Conservation (phyloP, 2,797 vertebrate genomes). For the Dryobates pubescens region DNA sequence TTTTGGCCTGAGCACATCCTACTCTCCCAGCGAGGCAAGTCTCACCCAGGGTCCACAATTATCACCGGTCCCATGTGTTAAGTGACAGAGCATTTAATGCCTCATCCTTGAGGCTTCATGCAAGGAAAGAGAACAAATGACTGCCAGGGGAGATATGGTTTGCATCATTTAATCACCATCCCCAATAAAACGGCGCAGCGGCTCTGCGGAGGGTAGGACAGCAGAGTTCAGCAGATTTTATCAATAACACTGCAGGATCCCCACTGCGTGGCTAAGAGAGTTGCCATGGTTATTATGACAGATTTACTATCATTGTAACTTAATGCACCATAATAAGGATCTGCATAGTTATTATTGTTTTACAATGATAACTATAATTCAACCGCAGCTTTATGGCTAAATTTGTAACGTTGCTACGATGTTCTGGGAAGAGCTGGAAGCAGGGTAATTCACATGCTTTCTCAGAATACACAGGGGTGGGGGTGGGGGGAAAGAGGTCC, state of each 20-base stretch:
- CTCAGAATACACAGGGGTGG: conserved; percentile 30
- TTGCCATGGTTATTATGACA: conserved; percentile 64
- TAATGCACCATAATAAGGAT: conserved; percentile 64
- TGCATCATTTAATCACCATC: conserved; percentile 67
- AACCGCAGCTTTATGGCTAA: conserved; percentile 62
- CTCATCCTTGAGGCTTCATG: background rate
- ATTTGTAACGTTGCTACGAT: conserved; percentile 51
- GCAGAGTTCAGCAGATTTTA: conserved; percentile 67
- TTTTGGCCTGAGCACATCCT: background rate
- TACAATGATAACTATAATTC: conserved; percentile 66
- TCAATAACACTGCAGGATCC: conserved; percentile 53
- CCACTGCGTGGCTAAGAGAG: conserved; percentile 36
- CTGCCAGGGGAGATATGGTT: conserved; percentile 55
- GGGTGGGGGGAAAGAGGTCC: background rate
- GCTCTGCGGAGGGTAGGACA: conserved; percentile 60
- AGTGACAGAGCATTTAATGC: background rate
- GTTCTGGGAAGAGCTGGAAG: conserved; percentile 54
- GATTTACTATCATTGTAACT: conserved; percentile 63
- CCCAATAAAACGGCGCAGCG: conserved; percentile 40
- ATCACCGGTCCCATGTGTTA: background rate
- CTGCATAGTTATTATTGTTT: conserved; percentile 72
- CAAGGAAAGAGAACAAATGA: conserved; percentile 30
- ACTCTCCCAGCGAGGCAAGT: accelerated
- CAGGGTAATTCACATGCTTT: conserved; percentile 44
- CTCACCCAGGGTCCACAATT: background rate